phyloP scores from a whole-genome alignment of 2,113 vertebrate genomes.

The Pleuronectes platessa region DNA sequence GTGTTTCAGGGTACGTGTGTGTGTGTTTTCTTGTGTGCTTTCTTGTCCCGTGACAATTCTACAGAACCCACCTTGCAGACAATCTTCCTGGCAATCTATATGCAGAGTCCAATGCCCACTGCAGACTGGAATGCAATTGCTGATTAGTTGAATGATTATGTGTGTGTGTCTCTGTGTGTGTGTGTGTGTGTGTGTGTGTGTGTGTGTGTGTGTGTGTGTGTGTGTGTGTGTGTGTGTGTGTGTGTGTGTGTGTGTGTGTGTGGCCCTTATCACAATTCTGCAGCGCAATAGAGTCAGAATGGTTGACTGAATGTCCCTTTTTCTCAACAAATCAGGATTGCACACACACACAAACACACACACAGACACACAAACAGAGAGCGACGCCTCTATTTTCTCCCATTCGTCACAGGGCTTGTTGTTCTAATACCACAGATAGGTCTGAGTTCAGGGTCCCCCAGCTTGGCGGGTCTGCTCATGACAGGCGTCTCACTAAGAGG shows the following conservation, averaged over 20 bases:
- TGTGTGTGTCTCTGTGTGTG: conserved; percentile 11
- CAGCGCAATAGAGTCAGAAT: conserved; percentile 55
- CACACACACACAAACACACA: conserved; percentile 39
- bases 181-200: conserved; percentile 34
- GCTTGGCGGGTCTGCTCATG: conserved; percentile 44
- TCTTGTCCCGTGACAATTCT: conserved; percentile 18
- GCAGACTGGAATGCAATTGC: conserved; percentile 49
- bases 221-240: conserved; percentile 1
- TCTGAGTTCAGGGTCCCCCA: conserved; percentile 66
- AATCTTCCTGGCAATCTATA: conserved; percentile 59
- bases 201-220: not conserved
- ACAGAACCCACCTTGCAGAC: conserved; percentile 23
- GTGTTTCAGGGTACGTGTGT: not conserved
- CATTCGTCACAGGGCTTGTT: conserved; percentile 79
- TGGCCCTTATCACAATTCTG: conserved; percentile 67
- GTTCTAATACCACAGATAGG: conserved; percentile 72
- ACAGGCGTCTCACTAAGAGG: conserved; percentile 41
- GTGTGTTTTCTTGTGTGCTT: conserved; percentile 9
- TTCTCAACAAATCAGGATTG: conserved; percentile 64
- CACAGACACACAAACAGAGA: conserved; percentile 42
- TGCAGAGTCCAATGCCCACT: conserved; percentile 60
- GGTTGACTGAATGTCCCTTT: conserved; percentile 51
- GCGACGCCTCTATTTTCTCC: conserved; percentile 73
- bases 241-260: conserved; percentile 1
- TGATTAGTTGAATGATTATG: conserved; percentile 63